Evolutionary conservation across 1,140 invertebrate genomes (phyloP).

Genomic region (Calliopsis andreniformis): DNA sequence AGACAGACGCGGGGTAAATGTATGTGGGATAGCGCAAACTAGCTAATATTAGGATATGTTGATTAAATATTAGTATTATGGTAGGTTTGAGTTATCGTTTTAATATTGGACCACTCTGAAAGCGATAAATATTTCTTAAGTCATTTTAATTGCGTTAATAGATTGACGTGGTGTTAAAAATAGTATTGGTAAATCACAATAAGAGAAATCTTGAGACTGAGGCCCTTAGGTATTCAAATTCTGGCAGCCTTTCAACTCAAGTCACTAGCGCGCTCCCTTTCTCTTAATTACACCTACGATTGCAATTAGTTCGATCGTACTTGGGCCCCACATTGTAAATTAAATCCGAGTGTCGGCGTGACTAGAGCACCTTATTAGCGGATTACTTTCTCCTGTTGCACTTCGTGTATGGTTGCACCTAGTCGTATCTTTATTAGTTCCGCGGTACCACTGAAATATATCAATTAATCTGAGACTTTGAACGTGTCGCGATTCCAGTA

Average conservation of each 20-base stretch:
- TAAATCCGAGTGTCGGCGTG: slow-evolving; percentile 14
- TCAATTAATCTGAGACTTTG: background rate
- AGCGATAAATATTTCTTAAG: no score
- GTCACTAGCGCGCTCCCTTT: background rate
- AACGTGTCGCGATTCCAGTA: background rate
- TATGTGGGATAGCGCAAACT: background rate
- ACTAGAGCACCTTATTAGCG: background rate
- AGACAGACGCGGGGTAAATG: background rate
- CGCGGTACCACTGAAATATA: background rate
- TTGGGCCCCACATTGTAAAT: background rate
- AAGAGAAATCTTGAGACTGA: background rate
- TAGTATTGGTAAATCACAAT: background rate
- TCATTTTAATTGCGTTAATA: no score
- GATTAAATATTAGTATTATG: no score
- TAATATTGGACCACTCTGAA: no score
- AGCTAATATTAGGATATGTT: no score
- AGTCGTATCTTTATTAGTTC: background rate
- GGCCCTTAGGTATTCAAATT: no score
- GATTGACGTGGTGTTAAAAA: no score
- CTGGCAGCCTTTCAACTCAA: no score
- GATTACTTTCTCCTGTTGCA: slow-evolving; percentile 16
- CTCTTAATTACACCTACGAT: background rate
- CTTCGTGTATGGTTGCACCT: background rate
- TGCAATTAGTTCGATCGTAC: slow-evolving; percentile 14
- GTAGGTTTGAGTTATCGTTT: no score